Evolutionary conservation across 1,140 invertebrate species (phyloP), one percentile per base, ranked within the genome.

Genomic region (Psix sp.): DNA sequence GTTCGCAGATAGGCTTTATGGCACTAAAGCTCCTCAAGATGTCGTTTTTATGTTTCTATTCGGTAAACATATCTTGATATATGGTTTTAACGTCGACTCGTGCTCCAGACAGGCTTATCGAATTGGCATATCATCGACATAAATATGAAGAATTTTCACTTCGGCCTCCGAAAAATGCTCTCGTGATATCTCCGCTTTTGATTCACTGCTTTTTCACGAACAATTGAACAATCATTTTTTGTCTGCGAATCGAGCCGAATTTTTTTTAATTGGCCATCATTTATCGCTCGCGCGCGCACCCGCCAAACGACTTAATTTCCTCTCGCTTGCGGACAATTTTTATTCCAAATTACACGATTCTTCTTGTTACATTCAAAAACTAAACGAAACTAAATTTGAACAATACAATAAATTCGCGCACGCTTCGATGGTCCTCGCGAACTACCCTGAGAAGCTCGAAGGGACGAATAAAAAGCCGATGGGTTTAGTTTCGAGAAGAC

Each of bases 341-440:
- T 29, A 29, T 29, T 29, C 26, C 26, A 29, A 29, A 29, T 29
- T 29, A 29, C 26, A 29, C 7, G 26, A 29, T 29, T 29, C 26
- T 29, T 29, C n/a, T 29, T 10, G 6, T n/a, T 29, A 2, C 2
- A 29, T n/a, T 10, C 7, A 29, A 29, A 29, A 29, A 29, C 2
- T 7, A 7, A 29, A 7, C 26, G 2, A 29, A 29, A 29, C 26
- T 29, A 29, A 29, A 29, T 29, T 29, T n/a, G 7, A 29, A 29
- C 26, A 29, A 29, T 29, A 29, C 26, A 29, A 29, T 29, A 29
- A 29, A 29, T 29, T 29, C n/a, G n/a, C n/a, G n/a, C n/a, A n/a
- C 26, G 1, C 7, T 29, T 29, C 26, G 26, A n/a, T 29, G n/a
- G n/a, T n/a, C n/a, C n/a, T n/a, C n/a, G n/a, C 26, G 26, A 29